phyloP scores from a whole-genome alignment of 2,113 vertebrate species.

The Lonchura striata region DNA sequence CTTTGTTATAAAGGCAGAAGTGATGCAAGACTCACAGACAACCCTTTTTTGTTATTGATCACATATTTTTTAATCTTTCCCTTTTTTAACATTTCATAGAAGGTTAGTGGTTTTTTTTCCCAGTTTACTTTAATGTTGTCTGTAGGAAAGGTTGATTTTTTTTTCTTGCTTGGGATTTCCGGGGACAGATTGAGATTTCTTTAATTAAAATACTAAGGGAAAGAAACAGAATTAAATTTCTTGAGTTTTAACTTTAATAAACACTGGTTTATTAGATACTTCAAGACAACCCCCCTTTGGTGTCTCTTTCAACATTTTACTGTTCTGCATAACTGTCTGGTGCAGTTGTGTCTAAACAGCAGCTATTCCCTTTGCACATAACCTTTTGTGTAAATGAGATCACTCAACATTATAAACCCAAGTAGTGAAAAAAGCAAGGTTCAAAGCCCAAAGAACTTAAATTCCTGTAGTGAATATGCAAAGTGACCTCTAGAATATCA shows the following conservation, averaged over 20 bases:
- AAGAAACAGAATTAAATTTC: conserved; percentile 8
- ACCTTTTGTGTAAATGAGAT: not conserved
- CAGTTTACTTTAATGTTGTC: not conserved
- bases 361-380: not conserved
- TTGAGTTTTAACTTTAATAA: conserved; percentile 21
- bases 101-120: not conserved
- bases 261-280: not conserved
- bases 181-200: conserved; percentile 2
- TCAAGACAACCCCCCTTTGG: not conserved
- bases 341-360: not conserved
- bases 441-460: not conserved
- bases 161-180: not conserved
- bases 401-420: not conserved
- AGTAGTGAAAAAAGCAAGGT: not conserved
- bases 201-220: conserved; percentile 47
- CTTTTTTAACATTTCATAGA: conserved; percentile 21
- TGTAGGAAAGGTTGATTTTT: not conserved
- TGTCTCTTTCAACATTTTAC: not conserved
- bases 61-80: conserved; percentile 22
- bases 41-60: conserved; percentile 37
- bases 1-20: conserved; percentile 24
- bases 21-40: not conserved
- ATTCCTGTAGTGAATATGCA: not conserved
- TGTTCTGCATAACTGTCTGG: not conserved
- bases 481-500: not conserved